phyloP scores from a whole-genome alignment of 2,113 vertebrate genomes.

The Odobenus rosmarus region DNA sequence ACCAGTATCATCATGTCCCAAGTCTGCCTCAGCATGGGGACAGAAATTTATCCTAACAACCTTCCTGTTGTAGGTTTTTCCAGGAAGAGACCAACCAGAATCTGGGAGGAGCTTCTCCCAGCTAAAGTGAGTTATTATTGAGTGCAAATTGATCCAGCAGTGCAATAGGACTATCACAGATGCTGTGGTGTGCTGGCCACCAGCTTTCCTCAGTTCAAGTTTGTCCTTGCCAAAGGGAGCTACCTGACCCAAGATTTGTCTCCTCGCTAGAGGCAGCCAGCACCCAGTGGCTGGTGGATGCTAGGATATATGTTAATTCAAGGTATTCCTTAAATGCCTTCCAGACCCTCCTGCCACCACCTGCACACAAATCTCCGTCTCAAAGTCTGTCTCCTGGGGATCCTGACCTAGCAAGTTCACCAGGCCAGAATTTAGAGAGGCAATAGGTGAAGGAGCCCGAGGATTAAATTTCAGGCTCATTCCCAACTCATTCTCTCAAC shows the following conservation, averaged over 20 bases:
- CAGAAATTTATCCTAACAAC: neutral
- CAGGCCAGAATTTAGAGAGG: neutral
- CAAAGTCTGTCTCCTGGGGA: neutral
- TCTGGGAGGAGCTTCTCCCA: neutral
- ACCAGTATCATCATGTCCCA: too few relatives aligned
- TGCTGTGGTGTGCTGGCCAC: accelerated
- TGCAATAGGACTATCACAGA: accelerated
- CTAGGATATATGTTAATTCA: neutral
- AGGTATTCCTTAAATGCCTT: neutral
- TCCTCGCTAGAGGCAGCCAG: neutral
- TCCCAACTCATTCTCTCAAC: neutral
- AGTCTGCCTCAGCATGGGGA: neutral
- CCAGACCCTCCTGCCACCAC: neutral
- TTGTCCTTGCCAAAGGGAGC: neutral
- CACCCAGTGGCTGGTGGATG: neutral
- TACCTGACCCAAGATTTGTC: neutral
- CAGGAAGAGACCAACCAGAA: neutral
- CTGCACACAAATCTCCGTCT: neutral
- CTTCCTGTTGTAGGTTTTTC: neutral
- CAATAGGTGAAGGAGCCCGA: neutral
- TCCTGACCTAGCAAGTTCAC: neutral
- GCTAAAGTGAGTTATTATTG: neutral
- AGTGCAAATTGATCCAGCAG: neutral
- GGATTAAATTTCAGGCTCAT: neutral
- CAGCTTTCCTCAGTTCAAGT: neutral